Conservation (phyloP, 2,888 invertebrate genomes). For the Crematogaster levior region DNA sequence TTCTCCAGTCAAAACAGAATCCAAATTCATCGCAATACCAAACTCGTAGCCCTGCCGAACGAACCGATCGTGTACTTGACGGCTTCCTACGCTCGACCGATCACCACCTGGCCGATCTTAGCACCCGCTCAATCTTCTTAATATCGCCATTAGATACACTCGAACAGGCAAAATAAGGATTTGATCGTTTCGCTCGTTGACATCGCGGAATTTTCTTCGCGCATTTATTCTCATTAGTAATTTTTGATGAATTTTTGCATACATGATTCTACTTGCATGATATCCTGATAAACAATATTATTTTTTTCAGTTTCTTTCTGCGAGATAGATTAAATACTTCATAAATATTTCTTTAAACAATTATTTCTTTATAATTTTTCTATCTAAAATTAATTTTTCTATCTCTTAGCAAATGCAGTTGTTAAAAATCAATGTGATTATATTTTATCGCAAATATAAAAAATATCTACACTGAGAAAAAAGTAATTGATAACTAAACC, state of each 20-base stretch:
- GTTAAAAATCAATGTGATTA: constrained; percentile 12
- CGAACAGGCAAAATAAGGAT: not conserved
- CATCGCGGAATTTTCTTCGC: not conserved
- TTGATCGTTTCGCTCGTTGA: not conserved
- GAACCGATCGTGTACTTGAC: constrained; percentile 26
- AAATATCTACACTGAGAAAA: too few species aligned
- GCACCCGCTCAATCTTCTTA: constrained; percentile 49
- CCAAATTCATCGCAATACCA: constrained; percentile 58
- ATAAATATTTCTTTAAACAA: not conserved
- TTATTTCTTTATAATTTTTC: not conserved
- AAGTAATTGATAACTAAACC: too few species aligned
- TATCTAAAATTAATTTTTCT: not conserved
- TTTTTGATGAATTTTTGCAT: not conserved
- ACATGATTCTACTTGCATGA: not conserved
- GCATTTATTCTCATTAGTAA: not conserved
- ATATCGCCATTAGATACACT: constrained; percentile 52
- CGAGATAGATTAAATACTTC: not conserved
- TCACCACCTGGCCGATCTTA: constrained; percentile 19
- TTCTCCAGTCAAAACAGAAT: constrained; percentile 54
- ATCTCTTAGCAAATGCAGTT: not conserved
- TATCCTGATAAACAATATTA: not conserved
- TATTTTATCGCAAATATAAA: not conserved
- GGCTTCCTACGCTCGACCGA: constrained; percentile 6
- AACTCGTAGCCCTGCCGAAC: constrained; percentile 14
- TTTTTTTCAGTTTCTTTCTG: not conserved